Evolutionary conservation across 2,797 vertebrate genomes (phyloP), one percentile per base, ranked within the genome.

Genomic region (Caiman crocodilus): DNA sequence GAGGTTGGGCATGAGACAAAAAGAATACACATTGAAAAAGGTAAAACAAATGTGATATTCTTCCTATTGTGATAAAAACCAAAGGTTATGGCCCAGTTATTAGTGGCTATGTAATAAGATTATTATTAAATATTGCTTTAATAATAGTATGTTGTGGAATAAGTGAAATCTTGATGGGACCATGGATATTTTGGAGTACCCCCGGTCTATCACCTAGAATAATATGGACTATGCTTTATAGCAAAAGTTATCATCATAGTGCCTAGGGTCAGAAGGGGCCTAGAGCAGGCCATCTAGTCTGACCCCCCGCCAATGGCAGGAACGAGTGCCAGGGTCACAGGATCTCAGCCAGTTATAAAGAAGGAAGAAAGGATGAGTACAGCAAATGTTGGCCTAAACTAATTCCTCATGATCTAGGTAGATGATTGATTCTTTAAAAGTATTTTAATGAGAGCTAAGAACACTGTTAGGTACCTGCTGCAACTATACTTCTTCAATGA

Each of bases 1-100:
- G 99, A 99, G 84, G 98, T 99, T 95, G 99, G 98, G 89, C 99
- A 99, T 57, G 99, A 99, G 93, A 97, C 96, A 23, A 99, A 99
- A 98, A 98, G 99, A 98, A 99, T 99, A 97, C 99, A 99, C 95
- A 95, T 98, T 90, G 99, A 99, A 93, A 99, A 99, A 99, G 99
- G 99, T 99, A 98, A 98, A 94, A 85, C 12, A 30, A 58, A 67
- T 84, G 32, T 75, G 35, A 8, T 59, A 11, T 58, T 59, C 30
- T 74, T 89, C 1, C 25, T 92, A 12, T 89, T 82, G 85, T 61
- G 71, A 5, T 85, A 23, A 78, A 86, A 92, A 94, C 18, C 5
- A 91, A 32, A 2, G 30, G 26, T 18, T 83, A 7, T 76, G 13
- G 64, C 13, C 28, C 64, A 42, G 13, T 13, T 17, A 7, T 88